Conservation (phyloP, 2,113 vertebrate genomes). For the Pedetes capensis region DNA sequence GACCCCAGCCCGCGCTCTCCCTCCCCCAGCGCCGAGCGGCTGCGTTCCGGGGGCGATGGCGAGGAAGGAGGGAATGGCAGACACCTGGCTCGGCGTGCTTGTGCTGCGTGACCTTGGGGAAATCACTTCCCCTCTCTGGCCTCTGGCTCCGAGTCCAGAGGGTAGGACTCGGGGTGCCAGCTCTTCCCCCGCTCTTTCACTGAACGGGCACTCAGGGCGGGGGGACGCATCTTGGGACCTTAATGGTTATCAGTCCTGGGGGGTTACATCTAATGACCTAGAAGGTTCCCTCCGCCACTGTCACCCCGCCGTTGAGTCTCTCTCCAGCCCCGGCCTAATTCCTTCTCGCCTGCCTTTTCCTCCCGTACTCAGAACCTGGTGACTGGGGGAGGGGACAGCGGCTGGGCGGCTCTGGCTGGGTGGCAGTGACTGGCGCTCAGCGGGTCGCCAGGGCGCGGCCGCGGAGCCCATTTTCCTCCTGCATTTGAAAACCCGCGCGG, state of each 20-base stretch:
- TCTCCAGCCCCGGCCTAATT: background rate
- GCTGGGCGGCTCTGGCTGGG: background rate
- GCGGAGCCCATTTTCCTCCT: background rate
- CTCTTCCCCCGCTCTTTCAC: background rate
- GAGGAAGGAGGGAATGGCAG: background rate
- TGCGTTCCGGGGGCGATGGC: background rate
- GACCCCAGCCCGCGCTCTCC: background rate
- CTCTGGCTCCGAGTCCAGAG: constrained; percentile 12
- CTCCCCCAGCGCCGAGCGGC: background rate
- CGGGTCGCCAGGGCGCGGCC: background rate
- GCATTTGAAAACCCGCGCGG: background rate
- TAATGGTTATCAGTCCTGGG: background rate
- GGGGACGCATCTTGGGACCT: background rate
- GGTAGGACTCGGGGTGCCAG: constrained; percentile 30
- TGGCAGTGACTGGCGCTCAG: background rate
- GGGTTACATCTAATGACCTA: background rate
- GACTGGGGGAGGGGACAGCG: background rate
- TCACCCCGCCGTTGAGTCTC: too few relatives aligned
- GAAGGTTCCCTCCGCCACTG: background rate
- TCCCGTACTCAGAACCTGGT: background rate
- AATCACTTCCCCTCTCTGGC: constrained; percentile 56
- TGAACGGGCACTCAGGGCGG: background rate
- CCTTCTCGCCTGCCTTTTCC: background rate
- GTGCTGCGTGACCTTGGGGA: constrained; percentile 66
- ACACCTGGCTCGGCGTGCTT: background rate